These are phyloP conservation scores for Parus major DNA, from an alignment of 2,113 vertebrate genomes.

Conservation along the genomic window DNA sequence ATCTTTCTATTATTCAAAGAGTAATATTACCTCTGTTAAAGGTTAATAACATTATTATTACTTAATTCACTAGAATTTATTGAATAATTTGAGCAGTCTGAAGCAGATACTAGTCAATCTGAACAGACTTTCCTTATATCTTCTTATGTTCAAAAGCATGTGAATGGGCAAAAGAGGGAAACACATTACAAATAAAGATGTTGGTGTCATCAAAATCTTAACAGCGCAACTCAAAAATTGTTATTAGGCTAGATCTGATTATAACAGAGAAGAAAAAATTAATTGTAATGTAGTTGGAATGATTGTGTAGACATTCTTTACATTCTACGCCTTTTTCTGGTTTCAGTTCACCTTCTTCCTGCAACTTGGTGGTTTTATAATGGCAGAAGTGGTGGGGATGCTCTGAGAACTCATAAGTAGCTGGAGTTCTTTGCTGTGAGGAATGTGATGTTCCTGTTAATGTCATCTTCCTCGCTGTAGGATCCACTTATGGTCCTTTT, in stretches of 20 bases:
- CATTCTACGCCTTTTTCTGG: background rate
- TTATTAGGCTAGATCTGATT: background rate
- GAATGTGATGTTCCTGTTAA: background rate
- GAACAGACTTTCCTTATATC: background rate
- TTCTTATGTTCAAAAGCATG: background rate
- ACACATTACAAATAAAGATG: background rate
- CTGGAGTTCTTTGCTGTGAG: background rate
- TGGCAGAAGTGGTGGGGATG: background rate
- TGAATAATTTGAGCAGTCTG: background rate
- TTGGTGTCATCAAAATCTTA: background rate
- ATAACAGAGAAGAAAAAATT: background rate
- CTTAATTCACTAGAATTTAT: slow-evolving; percentile 36
- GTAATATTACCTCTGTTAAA: slow-evolving; percentile 40
- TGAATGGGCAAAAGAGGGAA: background rate
- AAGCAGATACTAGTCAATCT: background rate
- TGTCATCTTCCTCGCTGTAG: background rate
- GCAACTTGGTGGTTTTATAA: background rate
- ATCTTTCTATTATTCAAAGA: slow-evolving; percentile 43
- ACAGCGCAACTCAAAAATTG: background rate
- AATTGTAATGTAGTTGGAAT: background rate
- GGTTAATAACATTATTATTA: slow-evolving; percentile 56
- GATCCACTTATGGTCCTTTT: background rate
- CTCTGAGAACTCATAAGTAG: background rate
- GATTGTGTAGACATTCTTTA: background rate
- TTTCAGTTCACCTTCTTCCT: background rate